phyloP scores from a whole-genome alignment of 2,888 invertebrate genomes.

The Drosophila aldrichi region DNA sequence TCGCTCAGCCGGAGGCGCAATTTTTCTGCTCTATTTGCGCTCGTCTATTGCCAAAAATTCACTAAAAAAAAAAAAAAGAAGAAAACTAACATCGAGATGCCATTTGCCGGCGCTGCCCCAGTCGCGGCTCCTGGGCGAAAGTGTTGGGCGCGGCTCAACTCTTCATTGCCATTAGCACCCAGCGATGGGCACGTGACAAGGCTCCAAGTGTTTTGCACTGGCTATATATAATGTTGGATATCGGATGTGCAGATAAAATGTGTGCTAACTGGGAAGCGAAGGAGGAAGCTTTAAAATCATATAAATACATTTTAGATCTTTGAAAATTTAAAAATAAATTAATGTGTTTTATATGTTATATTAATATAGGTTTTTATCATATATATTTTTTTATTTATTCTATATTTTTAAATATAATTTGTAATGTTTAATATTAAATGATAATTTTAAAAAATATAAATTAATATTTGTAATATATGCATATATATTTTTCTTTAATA shows the following conservation, averaged over 20 bases:
- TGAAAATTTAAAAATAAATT: no score
- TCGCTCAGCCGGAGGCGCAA: slow-evolving; percentile 55
- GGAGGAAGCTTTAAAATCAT: no score
- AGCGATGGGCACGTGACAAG: slow-evolving; percentile 66
- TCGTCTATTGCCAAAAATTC: slow-evolving; percentile 74
- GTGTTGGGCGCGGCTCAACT: slow-evolving; percentile 47
- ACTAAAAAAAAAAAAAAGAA: slow-evolving; percentile 61
- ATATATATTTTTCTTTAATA: no score
- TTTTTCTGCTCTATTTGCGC: slow-evolving; percentile 78
- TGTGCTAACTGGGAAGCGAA: not conserved
- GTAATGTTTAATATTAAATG: no score
- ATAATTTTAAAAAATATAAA: no score
- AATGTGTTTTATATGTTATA: no score
- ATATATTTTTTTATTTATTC: no score
- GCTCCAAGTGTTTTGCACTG: slow-evolving; percentile 19
- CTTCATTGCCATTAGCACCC: slow-evolving; percentile 39
- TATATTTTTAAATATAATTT: no score
- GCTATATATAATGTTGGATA: not conserved
- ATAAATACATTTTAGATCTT: no score
- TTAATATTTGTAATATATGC: no score
- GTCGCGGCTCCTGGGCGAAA: slow-evolving; percentile 47
- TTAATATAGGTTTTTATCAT: no score
- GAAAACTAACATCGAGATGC: slow-evolving; percentile 64
- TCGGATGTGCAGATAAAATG: not conserved
- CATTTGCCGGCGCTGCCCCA: slow-evolving; percentile 61